A percentile compares a stretch with the other conserved stretches of the same genome.
Evolutionary conservation across 2,888 invertebrate species (phyloP).

Genomic region (Patella pellucida): DNA sequence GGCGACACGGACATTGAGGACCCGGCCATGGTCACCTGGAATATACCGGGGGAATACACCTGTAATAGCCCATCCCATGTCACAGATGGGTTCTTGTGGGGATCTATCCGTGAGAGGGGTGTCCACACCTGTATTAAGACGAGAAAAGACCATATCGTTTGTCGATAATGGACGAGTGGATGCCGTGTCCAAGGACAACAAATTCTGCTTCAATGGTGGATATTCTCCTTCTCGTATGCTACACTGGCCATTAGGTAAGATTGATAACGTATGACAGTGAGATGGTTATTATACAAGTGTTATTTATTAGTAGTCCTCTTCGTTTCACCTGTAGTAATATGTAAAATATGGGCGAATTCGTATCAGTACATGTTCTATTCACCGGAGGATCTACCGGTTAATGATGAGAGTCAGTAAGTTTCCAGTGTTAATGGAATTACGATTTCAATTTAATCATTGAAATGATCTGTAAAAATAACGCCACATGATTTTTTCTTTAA

Average conservation of each 20-base stretch:
- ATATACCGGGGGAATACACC: constrained; percentile 10
- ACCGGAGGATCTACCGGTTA: no score
- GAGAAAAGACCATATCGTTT: constrained; percentile 19
- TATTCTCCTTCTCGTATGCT: background rate
- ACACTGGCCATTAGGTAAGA: constrained; percentile 5
- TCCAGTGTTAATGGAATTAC: no score
- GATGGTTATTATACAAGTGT: no score
- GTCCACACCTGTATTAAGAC: constrained; percentile 10
- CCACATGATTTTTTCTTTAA: no score
- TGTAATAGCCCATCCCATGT: constrained; percentile 12
- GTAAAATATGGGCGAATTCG: no score
- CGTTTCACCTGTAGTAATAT: no score
- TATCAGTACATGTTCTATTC: no score
- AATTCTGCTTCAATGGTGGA: background rate
- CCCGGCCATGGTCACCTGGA: background rate
- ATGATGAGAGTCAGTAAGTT: no score
- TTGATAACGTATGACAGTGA: no score
- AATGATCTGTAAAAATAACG: no score
- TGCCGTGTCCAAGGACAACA: background rate
- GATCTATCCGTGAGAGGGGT: constrained; percentile 2
- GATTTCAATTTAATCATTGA: no score
- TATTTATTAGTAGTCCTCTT: no score
- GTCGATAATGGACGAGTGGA: constrained; percentile 1
- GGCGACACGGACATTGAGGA: background rate
- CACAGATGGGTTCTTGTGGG: constrained; percentile 1